A percentile compares a stretch with the other conserved stretches of the same genome.
These are phyloP conservation scores for Pararge aegeria DNA, from an alignment of 1,140 invertebrate genomes.

Conservation along the genomic window DNA sequence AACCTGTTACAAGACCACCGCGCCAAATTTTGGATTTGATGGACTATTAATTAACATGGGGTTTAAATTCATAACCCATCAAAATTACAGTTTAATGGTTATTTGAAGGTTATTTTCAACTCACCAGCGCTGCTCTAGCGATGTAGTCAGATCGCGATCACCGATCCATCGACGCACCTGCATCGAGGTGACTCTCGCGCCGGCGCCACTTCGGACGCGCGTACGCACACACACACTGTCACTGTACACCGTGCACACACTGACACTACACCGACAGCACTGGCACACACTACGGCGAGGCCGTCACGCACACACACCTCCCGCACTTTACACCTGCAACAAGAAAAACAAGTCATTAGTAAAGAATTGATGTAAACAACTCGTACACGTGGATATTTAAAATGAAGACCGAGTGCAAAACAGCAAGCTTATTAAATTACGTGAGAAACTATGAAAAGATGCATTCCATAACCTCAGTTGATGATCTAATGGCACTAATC, in stretches of 20 bases:
- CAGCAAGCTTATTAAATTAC: no score
- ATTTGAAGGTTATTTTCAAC: constrained; percentile 14
- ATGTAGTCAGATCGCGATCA: constrained; percentile 70
- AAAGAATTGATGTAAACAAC: neutral
- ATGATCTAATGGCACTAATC: no score
- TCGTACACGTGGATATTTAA: neutral
- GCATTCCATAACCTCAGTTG: no score
- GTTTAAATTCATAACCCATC: no score
- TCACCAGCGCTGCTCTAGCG: constrained; percentile 73
- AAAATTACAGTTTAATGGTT: no score
- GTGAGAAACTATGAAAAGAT: no score
- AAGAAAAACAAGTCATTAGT: constrained; percentile 11
- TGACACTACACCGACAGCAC: constrained; percentile 27
- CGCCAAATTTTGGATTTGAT: no score
- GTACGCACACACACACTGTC: constrained; percentile 43
- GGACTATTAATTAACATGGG: no score
- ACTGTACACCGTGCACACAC: constrained; percentile 24
- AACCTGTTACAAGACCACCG: no score
- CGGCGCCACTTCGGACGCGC: constrained; percentile 62
- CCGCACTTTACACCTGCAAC: constrained; percentile 42
- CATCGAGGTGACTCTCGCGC: constrained; percentile 62
- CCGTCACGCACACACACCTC: constrained; percentile 38
- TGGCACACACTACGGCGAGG: constrained; percentile 26
- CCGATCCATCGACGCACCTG: constrained; percentile 74
- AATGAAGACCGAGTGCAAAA: no score